A percentile compares a stretch with the other conserved stretches of the same genome.
Evolutionary conservation across 1,140 invertebrate species (phyloP).

Genomic region (Drosophila baimaii): DNA sequence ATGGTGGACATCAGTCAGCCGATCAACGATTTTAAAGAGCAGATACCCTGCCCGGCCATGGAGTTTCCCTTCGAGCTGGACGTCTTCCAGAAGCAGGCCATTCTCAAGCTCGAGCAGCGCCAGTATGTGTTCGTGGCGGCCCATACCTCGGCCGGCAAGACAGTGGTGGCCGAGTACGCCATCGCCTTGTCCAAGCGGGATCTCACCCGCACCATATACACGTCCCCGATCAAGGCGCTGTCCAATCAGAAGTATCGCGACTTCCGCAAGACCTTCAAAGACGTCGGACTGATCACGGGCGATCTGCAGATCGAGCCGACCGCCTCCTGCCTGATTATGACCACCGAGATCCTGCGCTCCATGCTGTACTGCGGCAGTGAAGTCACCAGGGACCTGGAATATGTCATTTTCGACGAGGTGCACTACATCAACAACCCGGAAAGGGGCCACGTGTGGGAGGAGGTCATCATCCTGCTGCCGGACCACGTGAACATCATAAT

Average conservation of each 20-base stretch:
- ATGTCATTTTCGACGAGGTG: constrained; percentile 99
- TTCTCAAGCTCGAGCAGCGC: constrained; percentile 96
- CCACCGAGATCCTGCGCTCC: constrained; percentile 98
- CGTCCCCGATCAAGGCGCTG: constrained; percentile 99
- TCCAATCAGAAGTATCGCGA: constrained; percentile 99
- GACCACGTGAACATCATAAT: constrained; percentile 98
- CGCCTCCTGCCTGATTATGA: constrained; percentile 99
- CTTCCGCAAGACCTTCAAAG: constrained; percentile 96
- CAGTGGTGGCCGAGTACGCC: constrained; percentile 99
- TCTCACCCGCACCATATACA: constrained; percentile 98
- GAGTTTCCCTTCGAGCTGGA: constrained; percentile 97
- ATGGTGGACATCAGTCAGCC: constrained; percentile 92
- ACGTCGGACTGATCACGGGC: constrained; percentile 97
- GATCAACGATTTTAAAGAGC: constrained; percentile 92
- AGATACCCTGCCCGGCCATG: constrained; percentile 93
- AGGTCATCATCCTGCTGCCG: constrained; percentile 98
- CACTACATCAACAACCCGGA: constrained; percentile 99
- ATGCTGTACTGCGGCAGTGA: constrained; percentile 99
- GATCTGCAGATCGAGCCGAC: constrained; percentile 98
- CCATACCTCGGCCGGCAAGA: constrained; percentile 99
- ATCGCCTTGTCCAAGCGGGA: constrained; percentile 96
- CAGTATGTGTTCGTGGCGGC: constrained; percentile 99
- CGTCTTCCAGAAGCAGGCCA: constrained; percentile 98
- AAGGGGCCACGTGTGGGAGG: constrained; percentile 99
- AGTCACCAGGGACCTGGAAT: constrained; percentile 97